Evolutionary conservation across 2,797 vertebrate genomes (phyloP).

Genomic region (Clarias platycephalus): DNA sequence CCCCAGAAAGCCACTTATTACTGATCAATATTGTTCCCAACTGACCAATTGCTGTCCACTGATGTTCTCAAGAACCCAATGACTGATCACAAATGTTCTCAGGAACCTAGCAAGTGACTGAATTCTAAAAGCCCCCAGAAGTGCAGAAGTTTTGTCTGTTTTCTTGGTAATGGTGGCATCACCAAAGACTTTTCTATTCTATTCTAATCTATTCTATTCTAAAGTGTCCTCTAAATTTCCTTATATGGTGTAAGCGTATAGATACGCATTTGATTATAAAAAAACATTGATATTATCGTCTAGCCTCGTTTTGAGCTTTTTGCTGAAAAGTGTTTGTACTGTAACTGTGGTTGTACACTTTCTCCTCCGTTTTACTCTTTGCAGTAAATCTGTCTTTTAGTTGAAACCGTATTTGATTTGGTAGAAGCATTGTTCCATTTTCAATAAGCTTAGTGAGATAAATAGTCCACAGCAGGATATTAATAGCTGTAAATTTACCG

Average conservation of each 20-base stretch:
- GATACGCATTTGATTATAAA: background rate
- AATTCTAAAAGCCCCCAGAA: background rate
- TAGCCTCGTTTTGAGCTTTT: background rate
- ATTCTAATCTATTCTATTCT: no score
- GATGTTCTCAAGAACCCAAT: no score
- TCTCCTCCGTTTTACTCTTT: background rate
- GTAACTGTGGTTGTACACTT: background rate
- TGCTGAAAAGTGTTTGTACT: background rate
- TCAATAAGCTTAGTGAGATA: background rate
- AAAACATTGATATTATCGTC: background rate
- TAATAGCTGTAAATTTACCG: background rate
- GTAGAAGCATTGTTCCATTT: background rate
- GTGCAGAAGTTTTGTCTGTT: background rate
- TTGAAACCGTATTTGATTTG: background rate
- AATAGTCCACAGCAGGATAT: no score
- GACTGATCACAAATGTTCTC: no score
- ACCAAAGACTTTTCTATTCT: background rate
- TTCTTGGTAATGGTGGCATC: background rate
- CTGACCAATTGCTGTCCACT: background rate
- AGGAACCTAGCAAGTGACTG: no score
- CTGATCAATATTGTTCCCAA: background rate
- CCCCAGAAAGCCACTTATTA: background rate
- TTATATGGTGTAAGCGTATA: background rate
- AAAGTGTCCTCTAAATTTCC: background rate
- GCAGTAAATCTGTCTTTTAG: background rate